A percentile compares a stretch with the other conserved stretches of the same genome.
phyloP scores from a whole-genome alignment of 2,113 vertebrate species.

The Megaleporinus macrocephalus region DNA sequence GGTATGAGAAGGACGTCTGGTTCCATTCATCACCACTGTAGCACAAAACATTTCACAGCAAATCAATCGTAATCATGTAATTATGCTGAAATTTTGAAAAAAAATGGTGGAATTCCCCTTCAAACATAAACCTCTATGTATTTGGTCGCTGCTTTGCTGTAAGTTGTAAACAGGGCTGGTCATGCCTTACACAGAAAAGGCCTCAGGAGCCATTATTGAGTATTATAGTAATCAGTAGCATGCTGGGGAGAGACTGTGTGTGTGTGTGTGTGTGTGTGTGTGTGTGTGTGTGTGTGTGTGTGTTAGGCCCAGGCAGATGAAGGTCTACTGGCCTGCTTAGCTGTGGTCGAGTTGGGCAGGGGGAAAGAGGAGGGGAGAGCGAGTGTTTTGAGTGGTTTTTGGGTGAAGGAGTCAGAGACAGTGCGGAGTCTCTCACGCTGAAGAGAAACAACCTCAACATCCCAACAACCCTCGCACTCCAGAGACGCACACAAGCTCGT shows the following conservation, averaged over 20 bases:
- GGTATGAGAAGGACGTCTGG: too few species aligned
- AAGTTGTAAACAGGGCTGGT: neutral
- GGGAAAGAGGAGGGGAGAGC: slow-evolving; percentile 6
- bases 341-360: slow-evolving; percentile 21
- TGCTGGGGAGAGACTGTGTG: neutral
- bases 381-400: slow-evolving; percentile 75
- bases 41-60: too few species aligned
- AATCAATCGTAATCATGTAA: too few species aligned
- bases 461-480: slow-evolving; percentile 61
- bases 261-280: slow-evolving; percentile 50
- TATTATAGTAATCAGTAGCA: slow-evolving; percentile 6
- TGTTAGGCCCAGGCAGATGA: slow-evolving; percentile 50
- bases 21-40: too few species aligned
- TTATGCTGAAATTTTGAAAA: too few species aligned
- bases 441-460: slow-evolving; percentile 81
- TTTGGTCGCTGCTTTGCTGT: neutral
- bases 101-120: too few species aligned
- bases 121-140: neutral
- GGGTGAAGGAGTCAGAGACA: slow-evolving; percentile 82
- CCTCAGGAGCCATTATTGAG: slow-evolving; percentile 7
- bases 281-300: slow-evolving; percentile 64
- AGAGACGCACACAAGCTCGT: neutral
- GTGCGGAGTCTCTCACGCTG: slow-evolving; percentile 82
- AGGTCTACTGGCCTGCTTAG: neutral
- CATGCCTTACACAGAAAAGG: neutral